Base-by-base conservation (phyloP, 2,113 vertebrate genomes). In the Pomatorhinus ruficollis region DNA sequence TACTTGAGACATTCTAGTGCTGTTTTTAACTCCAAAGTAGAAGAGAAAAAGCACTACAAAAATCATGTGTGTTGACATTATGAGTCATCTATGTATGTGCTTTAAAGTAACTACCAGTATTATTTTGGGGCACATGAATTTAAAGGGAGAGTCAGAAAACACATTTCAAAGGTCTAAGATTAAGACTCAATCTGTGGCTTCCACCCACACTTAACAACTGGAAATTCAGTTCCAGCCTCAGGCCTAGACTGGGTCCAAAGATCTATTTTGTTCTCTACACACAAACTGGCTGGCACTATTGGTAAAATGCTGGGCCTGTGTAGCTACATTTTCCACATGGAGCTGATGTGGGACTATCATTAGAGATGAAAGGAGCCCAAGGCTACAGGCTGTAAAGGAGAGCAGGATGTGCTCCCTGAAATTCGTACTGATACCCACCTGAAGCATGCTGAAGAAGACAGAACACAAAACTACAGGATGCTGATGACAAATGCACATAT, bases 1-100 rank as follows among this genome's bases (percentile, higher is more conserved):
- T 82, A 74, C 68, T 74, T 45, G 33, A 93, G 49, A 80, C 8
- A 12, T 74, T 64, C 47, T 56, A 90, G 24, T 37, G 69, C 9
- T 96, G 28, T 42, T 80, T 87, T 89, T 45, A 79, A 35, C 47
- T 60, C 59, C 3, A 2, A 89, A 82, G 54, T 4, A 72, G 37
- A 75, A 20, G 15, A 71, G 44, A 83, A 91, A 85, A 74, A 19
- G 63, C 56, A 47, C 68, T 88, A 88, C 50, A 85, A 65, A 90
- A 93, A 42, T 76, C 87, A 77, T 2, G 39, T 33, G 61, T 70
- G 47, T 65, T 93, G 85, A 80, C 17, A 1, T 72, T 75, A 44
- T 61, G 70, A 96, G 75, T 90, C 88, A 94, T 12, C 39, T 83
- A 45, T 53, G 47, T 42, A 68, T 40, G 54, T 52, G 47, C 85